phyloP scores from a whole-genome alignment of 1,140 invertebrate species.

The Saxidomus purpurata region DNA sequence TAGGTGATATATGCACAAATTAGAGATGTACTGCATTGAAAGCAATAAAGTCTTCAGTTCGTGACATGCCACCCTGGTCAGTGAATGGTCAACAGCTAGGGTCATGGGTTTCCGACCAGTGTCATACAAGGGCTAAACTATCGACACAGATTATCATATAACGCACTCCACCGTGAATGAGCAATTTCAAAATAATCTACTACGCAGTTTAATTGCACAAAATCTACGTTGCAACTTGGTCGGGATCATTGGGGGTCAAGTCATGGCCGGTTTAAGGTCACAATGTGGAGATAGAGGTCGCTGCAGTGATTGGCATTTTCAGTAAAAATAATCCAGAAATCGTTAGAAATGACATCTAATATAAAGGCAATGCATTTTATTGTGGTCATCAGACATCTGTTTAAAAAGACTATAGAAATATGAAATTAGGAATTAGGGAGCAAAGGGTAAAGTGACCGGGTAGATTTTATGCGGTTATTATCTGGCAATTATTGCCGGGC shows the following conservation, averaged over 20 bases:
- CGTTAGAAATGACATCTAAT: slow-evolving; percentile 26
- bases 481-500: slow-evolving; percentile 21
- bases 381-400: slow-evolving; percentile 55
- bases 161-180: slow-evolving; percentile 49
- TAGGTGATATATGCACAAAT: neutral
- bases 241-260: slow-evolving; percentile 53
- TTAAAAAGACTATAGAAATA: slow-evolving; percentile 31
- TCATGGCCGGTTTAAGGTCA: slow-evolving; percentile 57
- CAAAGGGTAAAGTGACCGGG: neutral
- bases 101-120: slow-evolving; percentile 48
- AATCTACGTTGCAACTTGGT: slow-evolving; percentile 39
- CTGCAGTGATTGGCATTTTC: slow-evolving; percentile 59
- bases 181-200: slow-evolving; percentile 69
- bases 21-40: slow-evolving; percentile 3
- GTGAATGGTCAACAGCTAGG: slow-evolving; percentile 35
- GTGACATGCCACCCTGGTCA: slow-evolving; percentile 46
- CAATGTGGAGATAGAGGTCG: slow-evolving; percentile 35
- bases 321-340: slow-evolving; percentile 49
- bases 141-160: slow-evolving; percentile 29
- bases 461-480: slow-evolving; percentile 31
- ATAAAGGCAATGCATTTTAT: slow-evolving; percentile 59
- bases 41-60: slow-evolving; percentile 19
- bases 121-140: slow-evolving; percentile 35
- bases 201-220: slow-evolving; percentile 62
- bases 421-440: slow-evolving; percentile 37